These are phyloP conservation scores for Chymomyza fuscimana DNA, from an alignment of 2,888 invertebrate genomes.

Conservation along the genomic window DNA sequence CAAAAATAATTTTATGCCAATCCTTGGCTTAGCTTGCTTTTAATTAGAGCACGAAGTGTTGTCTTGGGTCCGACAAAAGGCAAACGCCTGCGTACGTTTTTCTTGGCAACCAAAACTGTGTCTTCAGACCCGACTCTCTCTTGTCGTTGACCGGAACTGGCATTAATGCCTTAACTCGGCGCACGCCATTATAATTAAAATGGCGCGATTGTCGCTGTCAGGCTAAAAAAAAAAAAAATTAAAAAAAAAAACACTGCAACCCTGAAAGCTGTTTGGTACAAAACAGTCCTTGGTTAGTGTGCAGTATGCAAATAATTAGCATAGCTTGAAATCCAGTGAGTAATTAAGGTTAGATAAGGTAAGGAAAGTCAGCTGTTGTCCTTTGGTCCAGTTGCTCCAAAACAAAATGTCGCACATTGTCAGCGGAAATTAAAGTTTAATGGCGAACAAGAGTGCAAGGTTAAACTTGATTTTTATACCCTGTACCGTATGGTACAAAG, in stretches of 20 bases:
- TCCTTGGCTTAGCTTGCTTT: neutral
- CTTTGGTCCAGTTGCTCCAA: neutral
- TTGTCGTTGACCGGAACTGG: slow-evolving; percentile 49
- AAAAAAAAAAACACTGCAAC: slow-evolving; percentile 2
- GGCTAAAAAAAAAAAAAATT: neutral
- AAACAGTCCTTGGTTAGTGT: neutral
- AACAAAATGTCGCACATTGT: slow-evolving; percentile 10
- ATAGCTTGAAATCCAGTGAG: slow-evolving; percentile 52
- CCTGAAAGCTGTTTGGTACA: neutral
- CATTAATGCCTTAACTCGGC: slow-evolving; percentile 63
- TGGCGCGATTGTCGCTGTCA: slow-evolving; percentile 39
- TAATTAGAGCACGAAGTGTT: slow-evolving; percentile 10
- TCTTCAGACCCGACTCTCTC: neutral
- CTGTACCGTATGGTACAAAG: too few species aligned
- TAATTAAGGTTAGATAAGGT: slow-evolving; percentile 51
- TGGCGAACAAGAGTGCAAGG: slow-evolving; percentile 31
- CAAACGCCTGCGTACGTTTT: neutral
- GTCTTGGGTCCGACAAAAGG: neutral
- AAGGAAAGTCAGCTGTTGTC: slow-evolving; percentile 64
- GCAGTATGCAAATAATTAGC: slow-evolving; percentile 66
- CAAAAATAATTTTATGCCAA: neutral
- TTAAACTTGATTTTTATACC: slow-evolving; percentile 10
- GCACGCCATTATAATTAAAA: slow-evolving; percentile 63
- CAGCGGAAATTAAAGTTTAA: slow-evolving; percentile 68
- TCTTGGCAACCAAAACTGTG: neutral